Evolutionary conservation across 2,888 invertebrate species (phyloP).

Genomic region (Ormyrus rosae): DNA sequence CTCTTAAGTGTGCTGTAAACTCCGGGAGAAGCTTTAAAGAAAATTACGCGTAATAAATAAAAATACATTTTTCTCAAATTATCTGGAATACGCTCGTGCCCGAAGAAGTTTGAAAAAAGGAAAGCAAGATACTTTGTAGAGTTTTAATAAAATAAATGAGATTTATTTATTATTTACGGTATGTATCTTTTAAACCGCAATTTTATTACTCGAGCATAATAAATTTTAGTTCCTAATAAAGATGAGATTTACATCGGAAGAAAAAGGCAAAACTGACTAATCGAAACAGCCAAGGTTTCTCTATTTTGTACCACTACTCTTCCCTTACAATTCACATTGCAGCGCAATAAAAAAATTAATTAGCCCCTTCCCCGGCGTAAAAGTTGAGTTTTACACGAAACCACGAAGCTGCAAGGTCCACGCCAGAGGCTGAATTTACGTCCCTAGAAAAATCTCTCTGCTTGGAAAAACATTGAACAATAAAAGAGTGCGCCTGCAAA

Average conservation of each 20-base stretch:
- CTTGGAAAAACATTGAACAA: constrained; percentile 7
- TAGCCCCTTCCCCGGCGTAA: background rate
- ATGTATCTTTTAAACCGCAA: too few relatives aligned
- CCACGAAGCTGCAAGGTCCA: background rate
- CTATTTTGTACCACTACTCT: too few relatives aligned
- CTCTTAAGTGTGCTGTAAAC: constrained; percentile 2
- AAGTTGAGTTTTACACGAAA: background rate
- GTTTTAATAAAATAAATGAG: too few relatives aligned
- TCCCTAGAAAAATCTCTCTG: constrained; percentile 2
- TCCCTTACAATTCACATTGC: too few relatives aligned
- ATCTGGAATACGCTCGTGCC: constrained; percentile 2
- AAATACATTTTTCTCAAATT: constrained; percentile 19
- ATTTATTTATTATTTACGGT: background rate
- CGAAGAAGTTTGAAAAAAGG: background rate
- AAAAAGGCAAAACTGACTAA: too few relatives aligned
- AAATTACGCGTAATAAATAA: constrained; percentile 30
- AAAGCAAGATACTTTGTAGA: too few relatives aligned
- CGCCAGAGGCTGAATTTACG: background rate
- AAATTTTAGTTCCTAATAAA: too few relatives aligned
- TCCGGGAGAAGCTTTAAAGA: background rate
- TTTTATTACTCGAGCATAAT: too few relatives aligned
- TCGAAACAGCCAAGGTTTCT: too few relatives aligned
- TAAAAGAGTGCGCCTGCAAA: constrained; percentile 17
- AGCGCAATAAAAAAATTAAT: background rate
- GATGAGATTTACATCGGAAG: too few relatives aligned